phyloP scores from a whole-genome alignment of 2,113 vertebrate genomes.

The Albula glossodonta region DNA sequence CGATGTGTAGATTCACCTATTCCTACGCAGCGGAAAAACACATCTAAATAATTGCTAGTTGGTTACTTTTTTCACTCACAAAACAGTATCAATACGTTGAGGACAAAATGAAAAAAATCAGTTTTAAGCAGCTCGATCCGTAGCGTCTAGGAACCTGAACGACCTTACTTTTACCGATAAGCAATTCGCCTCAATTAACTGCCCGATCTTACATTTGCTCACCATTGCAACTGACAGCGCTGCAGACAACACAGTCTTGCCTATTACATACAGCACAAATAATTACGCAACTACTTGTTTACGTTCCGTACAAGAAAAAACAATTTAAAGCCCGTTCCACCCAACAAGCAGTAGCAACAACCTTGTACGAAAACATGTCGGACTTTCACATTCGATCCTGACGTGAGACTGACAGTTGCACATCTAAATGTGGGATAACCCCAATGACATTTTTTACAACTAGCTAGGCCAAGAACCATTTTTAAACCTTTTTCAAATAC shows the following conservation, averaged over 20 bases:
- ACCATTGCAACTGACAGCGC: too few relatives aligned
- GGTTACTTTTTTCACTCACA: neutral
- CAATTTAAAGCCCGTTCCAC: too few relatives aligned
- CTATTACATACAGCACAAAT: too few relatives aligned
- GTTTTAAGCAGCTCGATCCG: neutral
- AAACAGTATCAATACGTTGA: neutral
- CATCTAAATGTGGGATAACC: neutral
- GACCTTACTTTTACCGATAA: too few relatives aligned
- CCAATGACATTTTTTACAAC: neutral
- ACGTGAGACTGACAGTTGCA: neutral
- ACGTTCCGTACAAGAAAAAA: too few relatives aligned
- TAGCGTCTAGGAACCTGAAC: too few relatives aligned
- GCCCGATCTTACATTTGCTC: too few relatives aligned
- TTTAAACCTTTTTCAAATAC: neutral
- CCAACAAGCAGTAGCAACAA: neutral
- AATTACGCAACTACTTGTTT: too few relatives aligned
- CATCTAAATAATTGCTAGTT: neutral
- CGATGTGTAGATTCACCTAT: too few relatives aligned
- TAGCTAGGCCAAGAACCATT: neutral
- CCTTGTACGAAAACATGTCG: neutral
- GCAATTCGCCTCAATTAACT: too few relatives aligned
- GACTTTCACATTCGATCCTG: neutral
- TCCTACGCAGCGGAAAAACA: too few relatives aligned
- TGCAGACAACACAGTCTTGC: too few relatives aligned
- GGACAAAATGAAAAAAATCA: neutral